Conservation (phyloP, 2,797 vertebrate genomes). For the Sebastes glaucus region DNA sequence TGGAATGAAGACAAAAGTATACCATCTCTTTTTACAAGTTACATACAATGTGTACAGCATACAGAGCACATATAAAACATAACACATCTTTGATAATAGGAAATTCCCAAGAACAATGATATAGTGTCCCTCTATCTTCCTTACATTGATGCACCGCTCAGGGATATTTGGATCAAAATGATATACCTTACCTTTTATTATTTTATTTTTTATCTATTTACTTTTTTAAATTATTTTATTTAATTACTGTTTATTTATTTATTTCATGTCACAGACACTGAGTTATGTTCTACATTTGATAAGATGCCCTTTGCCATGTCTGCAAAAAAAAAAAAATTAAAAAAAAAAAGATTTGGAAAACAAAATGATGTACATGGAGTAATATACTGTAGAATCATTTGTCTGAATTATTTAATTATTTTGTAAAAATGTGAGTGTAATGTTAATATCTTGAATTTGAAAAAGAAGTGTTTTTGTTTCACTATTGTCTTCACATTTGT, state of each 20-base stretch:
- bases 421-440: neutral
- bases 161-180: neutral
- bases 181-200: too few species aligned
- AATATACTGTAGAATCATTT: neutral
- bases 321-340: too few species aligned
- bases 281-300: too few species aligned
- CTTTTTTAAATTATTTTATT: too few species aligned
- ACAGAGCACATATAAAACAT: neutral
- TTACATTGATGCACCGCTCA: neutral
- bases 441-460: neutral
- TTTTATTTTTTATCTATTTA: too few species aligned
- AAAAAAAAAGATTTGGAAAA: too few species aligned
- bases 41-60: neutral
- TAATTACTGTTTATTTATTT: too few species aligned
- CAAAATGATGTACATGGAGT: neutral
- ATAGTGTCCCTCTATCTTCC: neutral
- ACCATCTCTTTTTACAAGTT: neutral
- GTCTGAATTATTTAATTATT: neutral
- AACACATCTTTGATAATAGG: too few species aligned
- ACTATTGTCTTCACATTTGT: neutral
- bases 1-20: neutral
- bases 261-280: too few species aligned
- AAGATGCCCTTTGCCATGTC: too few species aligned
- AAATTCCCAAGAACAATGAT: neutral
- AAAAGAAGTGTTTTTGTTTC: neutral